These are phyloP conservation scores for Urocolius indicus DNA, from an alignment of 2,113 vertebrate species.

Conservation along the genomic window DNA sequence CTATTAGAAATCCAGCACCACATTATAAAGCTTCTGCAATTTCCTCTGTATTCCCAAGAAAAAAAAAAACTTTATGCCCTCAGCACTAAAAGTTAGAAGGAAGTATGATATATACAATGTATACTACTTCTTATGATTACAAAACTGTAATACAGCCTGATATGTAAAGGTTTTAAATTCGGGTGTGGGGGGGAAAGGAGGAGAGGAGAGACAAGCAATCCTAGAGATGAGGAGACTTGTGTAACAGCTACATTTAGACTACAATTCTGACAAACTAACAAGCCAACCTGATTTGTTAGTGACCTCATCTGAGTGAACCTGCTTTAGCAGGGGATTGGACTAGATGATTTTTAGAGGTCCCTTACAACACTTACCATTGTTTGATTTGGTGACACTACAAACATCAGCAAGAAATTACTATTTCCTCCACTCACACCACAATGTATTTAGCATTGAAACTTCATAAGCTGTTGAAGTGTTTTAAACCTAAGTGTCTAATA, in stretches of 20 bases:
- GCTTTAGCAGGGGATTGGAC: no score
- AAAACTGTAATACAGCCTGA: neutral
- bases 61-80: neutral
- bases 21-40: neutral
- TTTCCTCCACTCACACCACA: neutral
- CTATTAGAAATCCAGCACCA: neutral
- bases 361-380: no score
- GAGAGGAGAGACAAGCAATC: neutral
- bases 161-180: neutral
- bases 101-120: neutral
- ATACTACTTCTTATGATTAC: neutral
- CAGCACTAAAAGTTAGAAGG: neutral
- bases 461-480: neutral
- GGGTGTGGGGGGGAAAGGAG: fast-evolving
- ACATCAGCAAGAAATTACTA: neutral
- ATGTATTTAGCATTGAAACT: neutral
- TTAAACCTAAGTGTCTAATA: neutral
- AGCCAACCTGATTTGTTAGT: no score
- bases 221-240: neutral
- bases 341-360: no score
- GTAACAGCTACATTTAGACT: neutral
- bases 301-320: no score
- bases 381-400: neutral
- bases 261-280: neutral
- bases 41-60: neutral